Base-by-base conservation (phyloP, 2,113 vertebrate species). In the Ailurus styani region DNA sequence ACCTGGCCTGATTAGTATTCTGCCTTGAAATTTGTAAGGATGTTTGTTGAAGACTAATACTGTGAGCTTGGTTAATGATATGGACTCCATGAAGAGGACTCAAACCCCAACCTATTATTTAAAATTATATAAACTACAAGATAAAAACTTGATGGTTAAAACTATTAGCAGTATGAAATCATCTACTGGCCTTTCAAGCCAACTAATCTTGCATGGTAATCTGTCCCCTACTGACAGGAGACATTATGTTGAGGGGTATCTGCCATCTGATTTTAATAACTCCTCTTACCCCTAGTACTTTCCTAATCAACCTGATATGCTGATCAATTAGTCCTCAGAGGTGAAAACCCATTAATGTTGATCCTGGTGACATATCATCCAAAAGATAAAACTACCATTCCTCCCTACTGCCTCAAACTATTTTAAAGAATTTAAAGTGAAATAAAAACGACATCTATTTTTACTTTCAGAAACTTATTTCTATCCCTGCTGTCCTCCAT, bases 341-440 rank as follows among this genome's bases (percentile, higher is more conserved):
- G 34, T 2, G 5, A 64, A 78, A 79, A 79, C 17, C 0, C 0
- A 77, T 42, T 82, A 64, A 21, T 15, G 21, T 42, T 37, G 50
- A 92, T 66, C 10, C 40, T 79, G 42, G 21, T 55, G 21, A 95
- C 72, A 50, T 62, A 68, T 42, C 31, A 84, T 52, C 72, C 31
- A 45, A 94, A 95, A 64, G 31, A n/a, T 62, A 82, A 88, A 87
- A 75, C 34, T 55, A 18, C 9, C 50, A 31, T 40, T 70, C 31
- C 50, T 73, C 25, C 20, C 1, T 6, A 40, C 31, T 23, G 86
- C 57, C 12, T 85, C 2, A 64, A 83, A 88, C 15, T 87, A 40
- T 57, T 91, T 29, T 18, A 66, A 78, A 50, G 88, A 91, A 90
- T 84, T 90, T 87, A 93, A 91, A 87, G 34, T 73, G 50, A 90